Percentiles rank a stretch among this genome's conserved stretches.
Conservation (phyloP, 2,797 vertebrate species). For the Hydrolagus colliei region DNA sequence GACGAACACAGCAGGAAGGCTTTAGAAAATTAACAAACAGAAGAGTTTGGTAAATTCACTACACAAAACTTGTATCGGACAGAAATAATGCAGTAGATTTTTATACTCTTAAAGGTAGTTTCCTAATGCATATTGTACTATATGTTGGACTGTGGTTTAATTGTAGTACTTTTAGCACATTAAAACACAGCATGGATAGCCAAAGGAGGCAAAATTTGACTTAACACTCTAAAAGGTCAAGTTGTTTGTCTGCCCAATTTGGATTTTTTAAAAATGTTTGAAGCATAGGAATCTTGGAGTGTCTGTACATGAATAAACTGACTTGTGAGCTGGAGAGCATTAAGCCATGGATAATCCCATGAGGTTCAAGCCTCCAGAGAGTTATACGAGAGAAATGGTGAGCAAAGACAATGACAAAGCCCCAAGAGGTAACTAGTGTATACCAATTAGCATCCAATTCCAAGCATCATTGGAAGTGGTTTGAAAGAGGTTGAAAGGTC, state of each 20-base stretch:
- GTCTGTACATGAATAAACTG: no score
- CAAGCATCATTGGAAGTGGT: no score
- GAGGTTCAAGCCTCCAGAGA: no score
- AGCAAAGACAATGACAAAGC: neutral
- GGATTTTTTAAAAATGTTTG: no score
- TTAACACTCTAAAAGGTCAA: neutral
- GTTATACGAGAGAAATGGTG: no score
- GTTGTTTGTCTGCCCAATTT: neutral
- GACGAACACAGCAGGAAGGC: neutral
- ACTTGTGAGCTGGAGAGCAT: neutral
- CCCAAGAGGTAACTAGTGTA: neutral
- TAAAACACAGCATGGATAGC: neutral
- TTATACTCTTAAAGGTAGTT: neutral
- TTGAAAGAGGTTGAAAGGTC: neutral
- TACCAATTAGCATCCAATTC: neutral
- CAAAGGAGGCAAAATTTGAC: neutral
- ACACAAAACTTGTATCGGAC: neutral
- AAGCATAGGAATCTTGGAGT: no score
- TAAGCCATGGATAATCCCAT: neutral
- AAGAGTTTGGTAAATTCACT: neutral
- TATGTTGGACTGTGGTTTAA: neutral
- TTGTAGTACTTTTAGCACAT: neutral
- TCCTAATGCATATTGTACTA: neutral
- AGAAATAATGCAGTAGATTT: neutral
- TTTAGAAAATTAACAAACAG: neutral